phyloP scores from a whole-genome alignment of 2,113 vertebrate genomes.

The Zosterops lateralis region DNA sequence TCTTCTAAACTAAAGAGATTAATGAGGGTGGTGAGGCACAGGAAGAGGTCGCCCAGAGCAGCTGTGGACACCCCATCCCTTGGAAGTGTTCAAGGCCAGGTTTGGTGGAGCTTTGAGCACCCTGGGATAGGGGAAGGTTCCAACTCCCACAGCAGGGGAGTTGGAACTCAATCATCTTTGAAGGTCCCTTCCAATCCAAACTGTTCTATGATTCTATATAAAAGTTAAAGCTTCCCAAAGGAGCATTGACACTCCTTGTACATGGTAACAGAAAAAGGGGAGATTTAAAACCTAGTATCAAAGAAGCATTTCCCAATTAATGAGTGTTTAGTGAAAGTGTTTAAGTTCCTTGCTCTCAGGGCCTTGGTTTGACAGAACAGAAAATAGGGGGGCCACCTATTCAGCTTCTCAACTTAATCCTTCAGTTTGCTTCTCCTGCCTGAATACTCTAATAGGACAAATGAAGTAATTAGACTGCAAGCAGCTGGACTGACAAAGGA shows the following conservation, averaged over 20 bases:
- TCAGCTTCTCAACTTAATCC: background rate
- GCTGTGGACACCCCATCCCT: background rate
- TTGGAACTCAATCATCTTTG: background rate
- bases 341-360: background rate
- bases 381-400: background rate
- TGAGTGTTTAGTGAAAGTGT: background rate
- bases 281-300: background rate
- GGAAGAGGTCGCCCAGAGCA: background rate
- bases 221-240: background rate
- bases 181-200: background rate
- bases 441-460: background rate
- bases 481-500: background rate
- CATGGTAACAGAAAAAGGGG: background rate
- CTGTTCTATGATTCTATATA: background rate
- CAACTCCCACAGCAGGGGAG: background rate
- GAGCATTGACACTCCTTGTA: background rate
- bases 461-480: background rate
- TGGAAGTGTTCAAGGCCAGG: background rate
- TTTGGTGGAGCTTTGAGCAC: background rate
- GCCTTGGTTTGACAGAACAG: background rate
- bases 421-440: background rate
- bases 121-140: background rate
- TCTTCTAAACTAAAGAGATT: background rate
- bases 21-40: background rate
- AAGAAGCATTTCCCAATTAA: background rate